These are phyloP conservation scores for Lichenostomus cassidix DNA, from an alignment of 2,113 vertebrate genomes.

Conservation along the genomic window DNA sequence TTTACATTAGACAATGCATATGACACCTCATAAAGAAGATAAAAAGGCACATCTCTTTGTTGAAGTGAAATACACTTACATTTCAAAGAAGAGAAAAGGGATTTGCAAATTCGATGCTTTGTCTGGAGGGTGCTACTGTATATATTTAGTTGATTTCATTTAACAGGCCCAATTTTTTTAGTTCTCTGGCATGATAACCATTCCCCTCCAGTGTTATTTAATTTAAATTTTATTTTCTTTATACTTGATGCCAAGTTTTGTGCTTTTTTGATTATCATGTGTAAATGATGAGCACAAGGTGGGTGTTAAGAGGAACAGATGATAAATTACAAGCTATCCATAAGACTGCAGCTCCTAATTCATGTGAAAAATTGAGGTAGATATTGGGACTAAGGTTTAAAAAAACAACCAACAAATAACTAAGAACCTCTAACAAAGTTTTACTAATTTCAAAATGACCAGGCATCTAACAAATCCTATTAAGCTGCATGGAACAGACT, in stretches of 20 bases:
- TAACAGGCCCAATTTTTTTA: not conserved
- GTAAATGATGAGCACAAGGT: not conserved
- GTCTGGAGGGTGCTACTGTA: not conserved
- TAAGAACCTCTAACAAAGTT: not conserved
- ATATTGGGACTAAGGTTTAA: not conserved
- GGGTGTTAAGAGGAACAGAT: not conserved
- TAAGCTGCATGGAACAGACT: not conserved
- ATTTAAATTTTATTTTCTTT: not conserved
- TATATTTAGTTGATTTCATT: not conserved
- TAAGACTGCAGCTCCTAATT: not conserved
- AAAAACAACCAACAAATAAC: not conserved
- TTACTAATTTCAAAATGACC: not conserved
- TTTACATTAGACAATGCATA: not conserved
- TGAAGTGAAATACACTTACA: not conserved
- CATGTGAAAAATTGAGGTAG: not conserved
- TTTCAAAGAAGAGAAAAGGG: not conserved
- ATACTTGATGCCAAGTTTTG: not conserved
- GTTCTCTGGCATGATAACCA: not conserved
- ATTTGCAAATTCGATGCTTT: constrained; percentile 16
- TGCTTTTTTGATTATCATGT: not conserved
- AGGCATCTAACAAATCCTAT: not conserved
- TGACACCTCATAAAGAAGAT: constrained; percentile 10
- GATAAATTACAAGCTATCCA: not conserved
- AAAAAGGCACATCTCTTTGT: not conserved
- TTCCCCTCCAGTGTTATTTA: not conserved